Conservation (phyloP, 2,888 invertebrate genomes). For the Sinotaia quadrata region DNA sequence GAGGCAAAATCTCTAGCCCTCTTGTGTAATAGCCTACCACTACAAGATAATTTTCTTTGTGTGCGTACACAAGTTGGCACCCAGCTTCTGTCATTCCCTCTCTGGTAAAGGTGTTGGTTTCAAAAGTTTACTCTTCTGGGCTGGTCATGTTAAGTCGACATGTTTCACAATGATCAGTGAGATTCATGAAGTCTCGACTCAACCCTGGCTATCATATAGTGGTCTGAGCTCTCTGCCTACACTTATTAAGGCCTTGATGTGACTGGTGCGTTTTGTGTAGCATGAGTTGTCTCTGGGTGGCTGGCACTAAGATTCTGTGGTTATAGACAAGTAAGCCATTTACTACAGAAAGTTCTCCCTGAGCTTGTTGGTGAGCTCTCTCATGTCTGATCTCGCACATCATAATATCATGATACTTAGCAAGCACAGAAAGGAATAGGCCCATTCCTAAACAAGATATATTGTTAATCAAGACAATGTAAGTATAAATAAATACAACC, state of each 20-base stretch:
- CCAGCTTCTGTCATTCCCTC: constrained; percentile 14
- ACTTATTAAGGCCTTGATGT: constrained; percentile 18
- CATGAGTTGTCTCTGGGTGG: background rate
- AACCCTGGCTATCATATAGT: constrained; percentile 15
- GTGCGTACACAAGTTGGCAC: constrained; percentile 8
- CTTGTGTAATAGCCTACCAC: constrained; percentile 21
- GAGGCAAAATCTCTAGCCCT: constrained; percentile 3
- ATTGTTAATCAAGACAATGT: too few relatives aligned
- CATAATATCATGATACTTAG: too few relatives aligned
- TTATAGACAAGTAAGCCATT: background rate
- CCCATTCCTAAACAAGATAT: too few relatives aligned
- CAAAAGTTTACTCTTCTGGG: constrained; percentile 9
- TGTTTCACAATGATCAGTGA: background rate
- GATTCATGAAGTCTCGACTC: background rate
- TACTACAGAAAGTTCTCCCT: constrained; percentile 14
- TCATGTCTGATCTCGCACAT: too few relatives aligned
- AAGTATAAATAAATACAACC: too few relatives aligned
- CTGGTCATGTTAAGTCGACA: background rate
- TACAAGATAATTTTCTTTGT: constrained; percentile 4
- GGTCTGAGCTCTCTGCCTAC: background rate
- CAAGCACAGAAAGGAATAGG: too few relatives aligned
- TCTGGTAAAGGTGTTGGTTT: background rate
- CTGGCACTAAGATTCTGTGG: background rate
- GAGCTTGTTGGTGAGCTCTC: constrained; percentile 4
- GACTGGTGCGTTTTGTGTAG: constrained; percentile 5